Percentiles rank a stretch among this genome's conserved stretches.
phyloP scores from a whole-genome alignment of 37 sponge, comb jelly and placozoan genomes.

The Bolinopsis microptera region DNA sequence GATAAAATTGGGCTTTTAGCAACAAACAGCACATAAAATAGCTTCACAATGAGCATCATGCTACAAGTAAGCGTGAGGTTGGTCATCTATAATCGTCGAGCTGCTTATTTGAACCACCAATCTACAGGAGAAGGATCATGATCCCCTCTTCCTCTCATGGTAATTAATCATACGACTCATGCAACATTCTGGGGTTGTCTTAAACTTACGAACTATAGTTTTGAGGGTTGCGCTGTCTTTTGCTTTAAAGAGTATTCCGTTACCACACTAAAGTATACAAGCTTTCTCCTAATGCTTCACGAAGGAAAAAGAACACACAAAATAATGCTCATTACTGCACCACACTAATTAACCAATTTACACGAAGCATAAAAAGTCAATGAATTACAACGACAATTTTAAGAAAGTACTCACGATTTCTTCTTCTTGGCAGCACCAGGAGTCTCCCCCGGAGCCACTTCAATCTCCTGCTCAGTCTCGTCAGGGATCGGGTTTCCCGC shows the following conservation, averaged over 20 bases:
- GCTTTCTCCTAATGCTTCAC: too few relatives aligned
- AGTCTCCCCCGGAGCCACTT: conserved; percentile 22
- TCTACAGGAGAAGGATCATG: too few relatives aligned
- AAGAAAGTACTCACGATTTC: conserved; percentile 41
- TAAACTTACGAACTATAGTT: not conserved
- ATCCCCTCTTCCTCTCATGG: too few relatives aligned
- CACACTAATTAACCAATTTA: not conserved
- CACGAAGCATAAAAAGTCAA: not conserved
- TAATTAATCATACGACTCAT: not conserved
- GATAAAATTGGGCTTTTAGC: too few relatives aligned
- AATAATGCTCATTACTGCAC: not conserved
- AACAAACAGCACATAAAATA: too few relatives aligned
- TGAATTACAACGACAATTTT: not conserved
- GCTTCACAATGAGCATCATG: too few relatives aligned
- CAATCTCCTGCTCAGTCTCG: conserved; percentile 39
- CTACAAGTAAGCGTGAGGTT: too few relatives aligned
- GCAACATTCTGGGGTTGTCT: not conserved
- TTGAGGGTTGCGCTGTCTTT: not conserved
- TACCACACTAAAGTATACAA: not conserved
- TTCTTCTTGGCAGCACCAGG: conserved; percentile 46
- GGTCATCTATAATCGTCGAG: too few relatives aligned
- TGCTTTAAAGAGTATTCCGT: not conserved
- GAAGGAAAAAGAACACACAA: not conserved
- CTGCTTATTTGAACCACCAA: too few relatives aligned
- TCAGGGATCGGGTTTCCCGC: not conserved